Base-by-base conservation (phyloP, 2,888 invertebrate genomes). In the Hirtodrosophila histrioides region DNA sequence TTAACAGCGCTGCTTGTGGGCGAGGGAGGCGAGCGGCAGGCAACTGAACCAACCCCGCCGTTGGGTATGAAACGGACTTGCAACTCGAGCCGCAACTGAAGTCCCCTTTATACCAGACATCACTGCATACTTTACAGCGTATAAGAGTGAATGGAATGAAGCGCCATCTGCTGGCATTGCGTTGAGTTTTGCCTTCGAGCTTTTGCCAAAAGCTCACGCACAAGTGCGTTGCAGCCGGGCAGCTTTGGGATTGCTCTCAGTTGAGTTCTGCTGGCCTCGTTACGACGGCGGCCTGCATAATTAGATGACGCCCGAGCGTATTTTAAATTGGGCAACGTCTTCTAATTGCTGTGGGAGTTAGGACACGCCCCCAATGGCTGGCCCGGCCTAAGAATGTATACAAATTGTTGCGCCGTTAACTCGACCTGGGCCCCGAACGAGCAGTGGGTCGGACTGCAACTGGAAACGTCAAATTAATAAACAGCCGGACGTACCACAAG, bases 401-500 rank as follows among this genome's bases (percentile, higher is more conserved):
- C 82, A 81, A 78, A 76, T 70, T 84, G 81, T 84, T 78, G 81
- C 84, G 55, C 39, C 27, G 27, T 27, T 27, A 54, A 49, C 40
- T 50, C 5, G 31, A 9, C 31, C 9, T 3, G 31, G 31, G 7
- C 9, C 8, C 8, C 9, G 31, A 8, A 31, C 8, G 31, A 31
- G 24, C 45, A 7, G 37, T 46, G 5, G 66, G 40, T n/a, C 12
- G 35, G 45, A 54, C 67, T 69, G 80, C 65, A 83, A 83, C 80
- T 79, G 79, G 51, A 74, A 77, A 82, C 82, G 82, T 82, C 85
- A 82, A 82, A 82, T 82, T 82, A 82, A 82, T 82, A 82, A 86
- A 78, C 74, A 69, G 83, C 80, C 86, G 83, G 83, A 84, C 85
- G 79, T 85, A 82, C 86, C 83, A 70, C 83, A 83, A 78, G 84